A percentile compares a stretch with the other conserved stretches of the same genome.
Conservation (phyloP, 2,888 invertebrate genomes). For the Drosophila mercatorum region DNA sequence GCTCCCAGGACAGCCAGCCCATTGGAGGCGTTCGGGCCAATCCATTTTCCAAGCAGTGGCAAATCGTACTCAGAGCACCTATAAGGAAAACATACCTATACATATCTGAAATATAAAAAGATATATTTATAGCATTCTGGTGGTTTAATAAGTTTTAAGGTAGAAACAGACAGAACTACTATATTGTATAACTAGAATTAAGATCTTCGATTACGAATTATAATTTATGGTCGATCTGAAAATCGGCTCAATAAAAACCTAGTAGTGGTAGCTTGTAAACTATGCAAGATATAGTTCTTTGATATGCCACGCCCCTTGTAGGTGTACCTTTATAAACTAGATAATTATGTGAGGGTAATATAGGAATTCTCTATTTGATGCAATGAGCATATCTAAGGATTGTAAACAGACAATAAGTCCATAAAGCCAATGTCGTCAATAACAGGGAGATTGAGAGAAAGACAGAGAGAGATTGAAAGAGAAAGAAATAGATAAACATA, state of each 20-base stretch:
- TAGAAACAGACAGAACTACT: no score
- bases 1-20: constrained; percentile 89
- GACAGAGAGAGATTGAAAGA: background rate
- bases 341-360: background rate
- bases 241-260: no score
- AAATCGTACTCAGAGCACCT: constrained; percentile 30
- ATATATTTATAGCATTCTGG: background rate
- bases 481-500: no score
- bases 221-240: no score
- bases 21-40: constrained; percentile 88
- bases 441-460: background rate
- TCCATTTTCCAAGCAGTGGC: constrained; percentile 86
- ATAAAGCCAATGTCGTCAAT: background rate
- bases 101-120: constrained; percentile 27
- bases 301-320: no score
- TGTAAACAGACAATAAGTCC: no score
- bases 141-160: background rate
- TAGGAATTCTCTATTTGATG: background rate
- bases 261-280: no score
- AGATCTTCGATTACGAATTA: no score
- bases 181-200: no score
- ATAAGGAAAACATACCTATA: constrained; percentile 34
- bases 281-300: no score
- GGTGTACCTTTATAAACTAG: no score
- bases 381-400: no score